Conservation (phyloP, 2,888 invertebrate genomes). For the Bibio marci region DNA sequence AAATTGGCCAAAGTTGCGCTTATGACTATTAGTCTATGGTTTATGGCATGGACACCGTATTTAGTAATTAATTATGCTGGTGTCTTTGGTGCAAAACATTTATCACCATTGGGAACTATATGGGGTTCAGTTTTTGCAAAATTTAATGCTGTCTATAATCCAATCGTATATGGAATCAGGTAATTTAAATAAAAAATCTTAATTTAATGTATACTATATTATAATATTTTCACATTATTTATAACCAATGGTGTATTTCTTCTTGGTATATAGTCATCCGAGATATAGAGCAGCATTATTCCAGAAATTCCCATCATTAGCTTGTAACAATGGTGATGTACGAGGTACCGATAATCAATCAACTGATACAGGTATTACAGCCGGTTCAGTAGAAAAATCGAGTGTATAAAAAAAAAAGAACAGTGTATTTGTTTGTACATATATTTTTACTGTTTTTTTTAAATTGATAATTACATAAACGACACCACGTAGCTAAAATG, state of each 20-base stretch:
- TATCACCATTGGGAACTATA: slow-evolving; percentile 35
- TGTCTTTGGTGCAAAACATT: slow-evolving; percentile 28
- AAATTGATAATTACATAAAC: no score
- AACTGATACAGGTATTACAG: slow-evolving; percentile 7
- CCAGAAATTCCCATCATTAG: slow-evolving; percentile 59
- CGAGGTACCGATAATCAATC: slow-evolving; percentile 13
- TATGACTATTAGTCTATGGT: slow-evolving; percentile 79
- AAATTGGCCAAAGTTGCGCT: slow-evolving; percentile 80
- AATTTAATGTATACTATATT: no score
- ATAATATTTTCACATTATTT: no score
- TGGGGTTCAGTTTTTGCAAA: slow-evolving; percentile 43
- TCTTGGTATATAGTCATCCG: slow-evolving; percentile 49
- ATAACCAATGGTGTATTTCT: no score
- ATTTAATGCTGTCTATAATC: slow-evolving; percentile 38
- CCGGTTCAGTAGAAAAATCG: slow-evolving; percentile 7
- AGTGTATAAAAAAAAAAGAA: no score
- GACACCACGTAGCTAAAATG: no score
- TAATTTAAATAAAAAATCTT: no score
- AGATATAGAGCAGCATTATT: slow-evolving; percentile 61
- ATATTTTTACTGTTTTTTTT: no score
- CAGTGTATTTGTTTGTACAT: no score
- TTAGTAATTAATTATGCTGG: slow-evolving; percentile 36
- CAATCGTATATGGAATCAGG: slow-evolving; percentile 42
- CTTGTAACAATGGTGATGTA: slow-evolving; percentile 35
- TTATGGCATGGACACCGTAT: slow-evolving; percentile 77